Base-by-base conservation (phyloP, 2,113 vertebrate species). In the Sula dactylatra region DNA sequence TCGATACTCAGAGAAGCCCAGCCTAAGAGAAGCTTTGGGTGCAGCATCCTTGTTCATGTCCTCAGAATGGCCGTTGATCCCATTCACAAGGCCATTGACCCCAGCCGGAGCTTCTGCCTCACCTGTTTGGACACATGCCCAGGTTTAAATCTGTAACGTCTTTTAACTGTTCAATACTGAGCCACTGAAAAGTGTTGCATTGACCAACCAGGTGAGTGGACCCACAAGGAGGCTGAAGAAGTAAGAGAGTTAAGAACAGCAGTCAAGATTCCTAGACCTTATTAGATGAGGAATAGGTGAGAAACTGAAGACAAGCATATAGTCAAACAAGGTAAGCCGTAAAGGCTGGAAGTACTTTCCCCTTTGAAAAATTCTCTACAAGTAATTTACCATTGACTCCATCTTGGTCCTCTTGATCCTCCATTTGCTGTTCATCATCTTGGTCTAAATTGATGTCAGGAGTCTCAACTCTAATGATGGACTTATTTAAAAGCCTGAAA, bases 391-490 rank as follows among this genome's bases (percentile, higher is more conserved):
- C 98, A 69, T 98, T 98, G 40, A 97, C 92, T 47, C 97, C 98
- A 59, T 96, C 98, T 70, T 98, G 98, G 25, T 97, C 96, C 32
- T 98, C 98, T 83, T 98, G 97, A 72, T 98, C 90, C 10, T 99
- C 95, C 36, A 98, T 96, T 58, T 98, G 97, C 58, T 97, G 94
- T 44, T 99, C 99, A 36, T 99, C 99, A 6, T 99, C 99, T 96
- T 99, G 99, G 88, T 99, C 99, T 97, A 99, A 98, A 97, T 99
- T 99, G 87, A 99, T 97, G 78, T 99, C 99, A 19, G 99, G 99
- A 12, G 99, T 99, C 98, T 99, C 99, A 82, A 99, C 99, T 86
- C 99, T 98, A 96, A 99, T 99, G 94, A 99, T 99, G 50, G 99
- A 99, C 91, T 99, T 99, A 98, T 99, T 99, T 87, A 99, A 97